Conservation (phyloP, 2,797 vertebrate species). For the Amniataba percoides region DNA sequence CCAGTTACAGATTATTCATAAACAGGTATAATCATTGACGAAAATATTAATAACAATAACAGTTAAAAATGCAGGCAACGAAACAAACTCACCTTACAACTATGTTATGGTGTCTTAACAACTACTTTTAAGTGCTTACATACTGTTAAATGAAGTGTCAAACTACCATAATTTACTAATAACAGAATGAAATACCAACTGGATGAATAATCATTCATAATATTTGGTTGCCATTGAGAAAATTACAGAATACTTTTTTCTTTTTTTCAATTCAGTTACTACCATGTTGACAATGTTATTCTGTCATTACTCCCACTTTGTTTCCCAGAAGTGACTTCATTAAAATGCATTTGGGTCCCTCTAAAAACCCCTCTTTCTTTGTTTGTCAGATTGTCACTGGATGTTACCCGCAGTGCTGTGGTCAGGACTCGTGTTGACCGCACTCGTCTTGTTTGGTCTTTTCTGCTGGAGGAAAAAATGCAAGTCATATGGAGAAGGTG, state of each 20-base stretch:
- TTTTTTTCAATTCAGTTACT: background rate
- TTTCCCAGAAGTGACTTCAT: slow-evolving; percentile 29
- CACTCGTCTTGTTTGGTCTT: slow-evolving; percentile 57
- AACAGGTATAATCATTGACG: background rate
- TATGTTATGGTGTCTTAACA: background rate
- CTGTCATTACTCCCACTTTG: slow-evolving; percentile 8
- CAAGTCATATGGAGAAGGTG: slow-evolving; percentile 67
- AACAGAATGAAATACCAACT: background rate
- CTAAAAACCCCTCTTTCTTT: slow-evolving; percentile 16
- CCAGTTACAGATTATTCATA: background rate
- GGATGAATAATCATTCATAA: background rate
- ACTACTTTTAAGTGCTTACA: background rate
- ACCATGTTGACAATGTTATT: background rate
- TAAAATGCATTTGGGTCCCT: background rate
- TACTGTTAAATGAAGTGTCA: no score
- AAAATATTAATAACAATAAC: background rate
- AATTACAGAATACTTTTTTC: background rate
- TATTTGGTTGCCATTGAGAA: background rate
- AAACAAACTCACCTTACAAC: background rate
- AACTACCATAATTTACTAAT: background rate
- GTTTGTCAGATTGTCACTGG: slow-evolving; percentile 74
- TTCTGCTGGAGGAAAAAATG: slow-evolving; percentile 67
- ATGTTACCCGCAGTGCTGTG: slow-evolving; percentile 77
- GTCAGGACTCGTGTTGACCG: slow-evolving; percentile 75
- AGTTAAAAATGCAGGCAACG: background rate